Base-by-base conservation (phyloP, 2,888 invertebrate species). In the Cinara cedri region DNA sequence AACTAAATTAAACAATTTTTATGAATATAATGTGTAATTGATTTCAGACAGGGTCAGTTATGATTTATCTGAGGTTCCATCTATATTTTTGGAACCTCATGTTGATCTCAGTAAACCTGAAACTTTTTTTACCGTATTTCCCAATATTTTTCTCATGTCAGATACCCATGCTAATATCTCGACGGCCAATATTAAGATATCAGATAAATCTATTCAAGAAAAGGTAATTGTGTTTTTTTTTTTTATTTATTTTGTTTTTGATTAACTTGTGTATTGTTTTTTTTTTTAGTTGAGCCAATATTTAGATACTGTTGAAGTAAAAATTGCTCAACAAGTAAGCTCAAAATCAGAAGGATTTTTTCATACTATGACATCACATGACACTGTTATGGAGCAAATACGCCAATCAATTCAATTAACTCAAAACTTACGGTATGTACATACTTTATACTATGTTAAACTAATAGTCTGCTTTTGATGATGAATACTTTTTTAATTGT, bases 341-440 rank as follows among this genome's bases (percentile, higher is more conserved):
- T 92, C 93, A 84, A 96, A 97, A 85, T 97, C 97, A 13, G 95
- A 95, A 83, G 97, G 97, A 21, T 99, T 98, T 87, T 99, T 98
- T 85, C 94, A 96, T 86, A 98, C 98, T 0, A 98, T 99, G 94
- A 92, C 97, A 76, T 98, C 98, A 10, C 98, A 99, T 87, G 97
- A 98, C 85, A 93, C 95, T 44, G 92, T 99, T 71, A 95, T 98
- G 91, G 96, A 96, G 83, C 94, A 98, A 85, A 92, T 99, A 89
- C 92, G 92, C 1, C 90, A 91, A 84, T 95, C 96, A 24, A 90
- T 93, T 13, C 89, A 88, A 81, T 92, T 93, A 84, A 92, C 96
- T 46, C 89, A 90, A 84, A 88, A 88, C 66, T 88, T 95, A 70
- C 89, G 95, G 85, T 49, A 72, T 46, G 46, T 57, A 26, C 1